Evolutionary conservation across 2,113 vertebrate genomes (phyloP).

Genomic region (Antigone vipio): DNA sequence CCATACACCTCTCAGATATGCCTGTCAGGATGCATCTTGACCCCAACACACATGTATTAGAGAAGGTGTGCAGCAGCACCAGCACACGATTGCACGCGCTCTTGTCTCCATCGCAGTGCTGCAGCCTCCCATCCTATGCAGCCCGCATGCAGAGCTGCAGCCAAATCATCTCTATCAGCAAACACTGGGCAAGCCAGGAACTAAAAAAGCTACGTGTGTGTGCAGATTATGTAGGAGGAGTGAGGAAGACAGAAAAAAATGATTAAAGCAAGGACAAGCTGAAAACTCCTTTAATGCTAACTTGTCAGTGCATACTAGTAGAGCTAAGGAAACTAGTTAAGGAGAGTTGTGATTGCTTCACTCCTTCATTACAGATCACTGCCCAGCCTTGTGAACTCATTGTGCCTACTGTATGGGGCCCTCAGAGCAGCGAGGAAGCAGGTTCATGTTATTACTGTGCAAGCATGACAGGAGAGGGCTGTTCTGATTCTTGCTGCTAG

Average conservation of each 20-base stretch:
- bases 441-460: not conserved
- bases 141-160: not conserved
- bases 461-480: not conserved
- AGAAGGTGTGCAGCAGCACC: not conserved
- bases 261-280: not conserved
- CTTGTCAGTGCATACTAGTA: not conserved
- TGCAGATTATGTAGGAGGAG: not conserved
- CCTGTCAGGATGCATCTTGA: not conserved
- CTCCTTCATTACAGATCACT: not conserved
- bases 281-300: not conserved
- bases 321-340: not conserved
- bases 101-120: not conserved
- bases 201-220: not conserved
- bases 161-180: not conserved
- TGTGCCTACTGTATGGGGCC: not conserved
- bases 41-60: too few species aligned
- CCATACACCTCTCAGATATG: not conserved
- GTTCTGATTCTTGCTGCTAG: not conserved
- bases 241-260: not conserved
- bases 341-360: not conserved
- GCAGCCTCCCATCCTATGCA: not conserved
- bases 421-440: not conserved
- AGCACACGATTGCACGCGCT: rapidly evolving
- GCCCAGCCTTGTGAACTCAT: not conserved
- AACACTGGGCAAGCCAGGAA: not conserved